Percentiles rank a stretch among this genome's conserved stretches.
phyloP scores from a whole-genome alignment of 2,888 invertebrate species.

The Melipona bicolor region DNA sequence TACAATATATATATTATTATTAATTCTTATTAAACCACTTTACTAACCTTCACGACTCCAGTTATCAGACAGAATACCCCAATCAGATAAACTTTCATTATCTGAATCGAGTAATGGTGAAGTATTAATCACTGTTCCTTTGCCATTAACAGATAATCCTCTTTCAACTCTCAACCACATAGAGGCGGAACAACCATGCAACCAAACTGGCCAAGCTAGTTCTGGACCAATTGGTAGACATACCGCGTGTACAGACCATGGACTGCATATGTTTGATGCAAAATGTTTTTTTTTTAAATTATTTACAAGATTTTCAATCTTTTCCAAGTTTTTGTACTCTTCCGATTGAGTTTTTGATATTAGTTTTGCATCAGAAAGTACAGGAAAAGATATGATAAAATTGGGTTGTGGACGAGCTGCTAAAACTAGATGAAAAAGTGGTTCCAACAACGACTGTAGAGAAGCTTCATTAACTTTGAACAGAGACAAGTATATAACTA shows the following conservation, averaged over 20 bases:
- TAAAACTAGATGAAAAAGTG: slow-evolving; percentile 85
- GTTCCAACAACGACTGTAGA: slow-evolving; percentile 85
- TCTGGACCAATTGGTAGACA: slow-evolving; percentile 81
- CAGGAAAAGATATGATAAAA: slow-evolving; percentile 86
- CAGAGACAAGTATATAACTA: slow-evolving; percentile 87
- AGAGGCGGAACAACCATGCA: slow-evolving; percentile 86
- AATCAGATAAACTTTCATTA: slow-evolving; percentile 82
- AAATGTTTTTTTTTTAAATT: slow-evolving; percentile 81
- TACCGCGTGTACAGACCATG: slow-evolving; percentile 82
- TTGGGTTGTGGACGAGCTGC: slow-evolving; percentile 86
- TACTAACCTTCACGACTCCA: slow-evolving; percentile 82
- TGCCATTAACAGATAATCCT: slow-evolving; percentile 71
- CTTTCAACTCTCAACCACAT: slow-evolving; percentile 86
- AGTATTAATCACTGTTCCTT: slow-evolving; percentile 64
- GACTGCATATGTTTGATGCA: slow-evolving; percentile 80
- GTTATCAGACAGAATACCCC: slow-evolving; percentile 82
- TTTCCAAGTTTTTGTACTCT: slow-evolving; percentile 76
- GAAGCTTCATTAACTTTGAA: slow-evolving; percentile 86
- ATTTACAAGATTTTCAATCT: slow-evolving; percentile 80
- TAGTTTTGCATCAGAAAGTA: slow-evolving; percentile 36
- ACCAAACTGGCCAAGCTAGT: slow-evolving; percentile 87
- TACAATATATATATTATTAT: too few relatives aligned
- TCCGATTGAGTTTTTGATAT: slow-evolving; percentile 63
- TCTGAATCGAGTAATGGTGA: slow-evolving; percentile 75
- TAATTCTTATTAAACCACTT: neutral